These are phyloP conservation scores for Phoeniculus purpureus DNA, from an alignment of 2,797 vertebrate genomes.

Conservation along the genomic window DNA sequence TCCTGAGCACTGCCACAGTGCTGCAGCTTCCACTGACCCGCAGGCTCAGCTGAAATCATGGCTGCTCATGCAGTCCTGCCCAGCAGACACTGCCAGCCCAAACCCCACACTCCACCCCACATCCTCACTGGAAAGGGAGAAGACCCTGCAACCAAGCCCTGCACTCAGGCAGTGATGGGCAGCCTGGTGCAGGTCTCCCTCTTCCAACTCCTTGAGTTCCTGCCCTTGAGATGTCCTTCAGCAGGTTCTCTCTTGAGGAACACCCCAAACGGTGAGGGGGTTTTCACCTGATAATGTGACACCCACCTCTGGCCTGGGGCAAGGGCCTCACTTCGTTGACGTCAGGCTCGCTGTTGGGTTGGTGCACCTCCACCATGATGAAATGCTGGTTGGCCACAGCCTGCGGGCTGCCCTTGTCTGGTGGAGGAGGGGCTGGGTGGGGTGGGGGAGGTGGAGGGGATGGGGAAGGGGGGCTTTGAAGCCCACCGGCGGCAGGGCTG, in stretches of 20 bases:
- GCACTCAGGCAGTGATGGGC: background rate
- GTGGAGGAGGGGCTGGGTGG: slow-evolving; percentile 31
- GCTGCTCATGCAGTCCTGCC: no score
- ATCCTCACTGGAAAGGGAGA: fast-evolving
- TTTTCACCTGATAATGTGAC: fast-evolving
- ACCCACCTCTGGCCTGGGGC: slow-evolving; percentile 91
- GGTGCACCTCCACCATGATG: slow-evolving; percentile 95
- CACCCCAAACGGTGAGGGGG: background rate
- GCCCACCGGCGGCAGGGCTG: background rate
- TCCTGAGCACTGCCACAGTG: background rate
- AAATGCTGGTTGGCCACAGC: slow-evolving; percentile 84
- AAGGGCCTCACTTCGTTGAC: slow-evolving; percentile 94
- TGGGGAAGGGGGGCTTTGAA: slow-evolving; percentile 38
- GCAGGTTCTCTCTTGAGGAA: background rate
- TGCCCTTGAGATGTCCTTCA: background rate
- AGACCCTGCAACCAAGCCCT: background rate
- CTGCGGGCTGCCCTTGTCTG: slow-evolving; percentile 39
- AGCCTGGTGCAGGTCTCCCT: background rate
- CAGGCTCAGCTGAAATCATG: no score
- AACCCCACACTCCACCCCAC: no score
- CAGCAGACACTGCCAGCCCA: background rate
- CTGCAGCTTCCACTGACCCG: background rate
- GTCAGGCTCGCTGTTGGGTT: slow-evolving; percentile 91
- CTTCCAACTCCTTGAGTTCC: background rate
- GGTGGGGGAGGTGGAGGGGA: slow-evolving; percentile 44